Evolutionary conservation across 2,888 invertebrate genomes (phyloP), one percentile per base, ranked within the genome.

Genomic region (Dryococelus australis): DNA sequence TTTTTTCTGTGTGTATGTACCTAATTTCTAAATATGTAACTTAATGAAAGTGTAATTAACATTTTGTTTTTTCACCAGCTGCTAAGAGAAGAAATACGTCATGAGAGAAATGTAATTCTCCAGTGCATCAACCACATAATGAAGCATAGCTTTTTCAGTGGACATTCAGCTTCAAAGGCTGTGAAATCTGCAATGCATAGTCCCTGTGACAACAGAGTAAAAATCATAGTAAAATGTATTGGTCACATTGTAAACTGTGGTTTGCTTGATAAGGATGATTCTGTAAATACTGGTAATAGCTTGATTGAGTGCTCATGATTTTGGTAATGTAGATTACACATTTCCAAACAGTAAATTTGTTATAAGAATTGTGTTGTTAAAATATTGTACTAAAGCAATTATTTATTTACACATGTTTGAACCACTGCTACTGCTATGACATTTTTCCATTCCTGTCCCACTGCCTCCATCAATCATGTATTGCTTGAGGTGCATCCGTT

Each of bases 121-220:
- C 98, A 98, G 92, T 98, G 98, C 93, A 95, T 98, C 65, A 95
- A 96, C 90, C 95, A 95, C 93, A 95, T 98, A 86, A 95, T 96
- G 51, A 94, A 95, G 89, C 96, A 96, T 90, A 95, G 97, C 90
- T 98, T 96, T 92, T 97, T 97, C 92, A 9, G 8, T 65, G 65
- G 65, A 65, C 65, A 65, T 24, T 65, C 65, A 65, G 65, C n/a
- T 24, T 65, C 65, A 24, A 24, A 65, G 20, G 24, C 65, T 24
- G n/a, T n/a, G 16, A 24, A 65, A 8, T n/a, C 8, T n/a, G 65
- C 24, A 65, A 16, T 24, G 8, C 8, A 20, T 20, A 65, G 65
- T 65, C n/a, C 65, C 16, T 20, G 13, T n/a, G n/a, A 65, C 24
- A 65, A 24, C 20, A 65, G 65, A 65, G 20, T 65, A 9, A 20